These are phyloP conservation scores for Mormyrus lacerda DNA, from an alignment of 2,113 vertebrate species.

Conservation along the genomic window DNA sequence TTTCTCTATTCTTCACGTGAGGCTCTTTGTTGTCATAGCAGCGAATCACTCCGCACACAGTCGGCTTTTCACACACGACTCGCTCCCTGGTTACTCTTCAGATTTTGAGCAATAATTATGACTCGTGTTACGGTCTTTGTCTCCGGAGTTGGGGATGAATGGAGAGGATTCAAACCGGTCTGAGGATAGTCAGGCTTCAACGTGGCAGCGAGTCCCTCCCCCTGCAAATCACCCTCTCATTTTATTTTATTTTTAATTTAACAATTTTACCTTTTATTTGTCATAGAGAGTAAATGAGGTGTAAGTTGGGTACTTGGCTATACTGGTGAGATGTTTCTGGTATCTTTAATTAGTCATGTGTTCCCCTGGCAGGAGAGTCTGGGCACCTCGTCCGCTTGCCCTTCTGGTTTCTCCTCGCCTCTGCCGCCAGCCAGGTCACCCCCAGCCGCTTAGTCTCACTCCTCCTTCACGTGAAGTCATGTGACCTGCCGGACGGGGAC, in stretches of 20 bases:
- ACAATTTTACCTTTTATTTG: not conserved
- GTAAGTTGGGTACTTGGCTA: not conserved
- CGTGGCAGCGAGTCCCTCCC: not conserved
- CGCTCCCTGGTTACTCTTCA: constrained; percentile 32
- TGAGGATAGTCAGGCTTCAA: not conserved
- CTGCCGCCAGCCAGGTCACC: not conserved
- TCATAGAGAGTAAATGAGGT: not conserved
- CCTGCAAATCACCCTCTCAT: not conserved
- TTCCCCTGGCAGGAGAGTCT: not conserved
- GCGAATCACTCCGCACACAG: constrained; percentile 32
- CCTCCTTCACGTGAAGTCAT: not conserved
- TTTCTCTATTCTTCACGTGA: constrained; percentile 27
- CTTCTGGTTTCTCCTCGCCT: not conserved
- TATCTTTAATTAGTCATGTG: not conserved
- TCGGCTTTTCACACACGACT: constrained; percentile 41
- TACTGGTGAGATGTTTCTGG: not conserved
- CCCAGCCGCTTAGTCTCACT: not conserved
- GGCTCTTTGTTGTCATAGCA: constrained; percentile 59
- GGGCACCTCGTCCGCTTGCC: not conserved
- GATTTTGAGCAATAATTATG: constrained; percentile 24
- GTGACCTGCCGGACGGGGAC: not conserved
- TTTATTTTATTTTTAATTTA: not conserved
- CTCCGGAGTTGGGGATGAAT: not conserved
- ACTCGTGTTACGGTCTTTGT: not conserved
- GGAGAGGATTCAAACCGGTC: not conserved